Evolutionary conservation across 2,888 invertebrate genomes (phyloP), one percentile per base, ranked within the genome.

Genomic region (Vannuccia rotundouncinata): DNA sequence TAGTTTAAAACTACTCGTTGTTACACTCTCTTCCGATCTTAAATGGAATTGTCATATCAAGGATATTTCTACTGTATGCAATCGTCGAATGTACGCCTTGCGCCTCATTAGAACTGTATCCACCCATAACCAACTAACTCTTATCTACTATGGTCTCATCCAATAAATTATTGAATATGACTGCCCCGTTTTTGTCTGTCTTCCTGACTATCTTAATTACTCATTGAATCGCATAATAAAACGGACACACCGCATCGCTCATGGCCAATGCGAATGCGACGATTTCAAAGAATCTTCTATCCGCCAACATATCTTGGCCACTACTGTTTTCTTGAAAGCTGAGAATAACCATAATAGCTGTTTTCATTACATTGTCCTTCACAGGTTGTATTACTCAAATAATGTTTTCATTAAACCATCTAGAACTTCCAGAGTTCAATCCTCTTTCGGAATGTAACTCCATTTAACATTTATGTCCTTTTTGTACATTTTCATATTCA

Each of bases 1-100:
- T 66, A 66, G 66, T 66, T 66, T 66, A 66, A 66, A 66, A 66
- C 66, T 66, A 66, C 66, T 66, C 5, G 22, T 17, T 17, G 66
- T 66, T 66, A 66, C 66, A 66, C 66, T 66, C 66, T 66, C 66
- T 66, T 66, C 66, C 66, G 22, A 66, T 66, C 66, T 66, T 66
- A 66, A 66, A 66, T 66, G 66, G 66, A 66, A 66, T 66, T 22
- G 22, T 5, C 22, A 66, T 66, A 66, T 66, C 66, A 66, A 66
- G 66, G 66, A 66, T 66, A 66, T 66, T 66, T 66, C 17, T 66
- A 66, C 66, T 66, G 25, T 22, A 66, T n/a, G 25, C 25, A 66
- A n/a, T 66, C 66, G 22, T 66, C 66, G 2, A n/a, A 66, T 66
- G 10, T 66, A 66, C 22, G 66, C 66, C 66, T 66, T 66, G 66